These are phyloP conservation scores for Adoxophyes honmai DNA, from an alignment of 1,140 invertebrate genomes.

Conservation along the genomic window DNA sequence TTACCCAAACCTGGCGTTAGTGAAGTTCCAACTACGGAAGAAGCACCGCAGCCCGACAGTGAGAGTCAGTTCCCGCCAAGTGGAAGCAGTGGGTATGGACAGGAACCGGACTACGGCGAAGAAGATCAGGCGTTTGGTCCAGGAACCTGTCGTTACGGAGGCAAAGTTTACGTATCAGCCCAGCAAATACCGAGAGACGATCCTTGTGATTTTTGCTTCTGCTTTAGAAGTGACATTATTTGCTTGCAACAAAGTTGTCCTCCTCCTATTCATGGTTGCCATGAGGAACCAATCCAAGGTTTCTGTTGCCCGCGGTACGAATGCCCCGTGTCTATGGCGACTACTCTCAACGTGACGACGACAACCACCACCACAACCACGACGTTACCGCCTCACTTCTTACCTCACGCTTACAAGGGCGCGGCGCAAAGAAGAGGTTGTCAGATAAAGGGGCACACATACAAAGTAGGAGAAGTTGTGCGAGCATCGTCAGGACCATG, in stretches of 20 bases:
- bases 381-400: conserved; percentile 88
- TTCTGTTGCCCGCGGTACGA: conserved; percentile 97
- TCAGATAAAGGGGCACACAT: conserved; percentile 88
- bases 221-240: conserved; percentile 96
- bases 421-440: conserved; percentile 87
- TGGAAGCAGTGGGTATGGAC: conserved; percentile 71
- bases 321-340: conserved; percentile 92
- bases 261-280: conserved; percentile 92
- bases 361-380: conserved; percentile 92
- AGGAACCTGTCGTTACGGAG: conserved; percentile 93
- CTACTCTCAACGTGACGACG: conserved; percentile 86
- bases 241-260: conserved; percentile 97
- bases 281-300: conserved; percentile 93
- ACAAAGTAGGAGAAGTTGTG: conserved; percentile 90
- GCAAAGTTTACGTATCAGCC: conserved; percentile 94
- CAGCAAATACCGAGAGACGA: conserved; percentile 96
- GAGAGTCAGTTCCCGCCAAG: conserved; percentile 63
- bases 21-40: conserved; percentile 47
- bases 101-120: conserved; percentile 83
- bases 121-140: conserved; percentile 87
- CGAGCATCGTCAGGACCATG: conserved; percentile 92
- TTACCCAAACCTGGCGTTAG: conserved; percentile 40
- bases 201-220: conserved; percentile 98
- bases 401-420: conserved; percentile 86
- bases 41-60: conserved; percentile 47